These are phyloP conservation scores for Acrocera orbiculus DNA, from an alignment of 2,888 invertebrate genomes.

Conservation along the genomic window DNA sequence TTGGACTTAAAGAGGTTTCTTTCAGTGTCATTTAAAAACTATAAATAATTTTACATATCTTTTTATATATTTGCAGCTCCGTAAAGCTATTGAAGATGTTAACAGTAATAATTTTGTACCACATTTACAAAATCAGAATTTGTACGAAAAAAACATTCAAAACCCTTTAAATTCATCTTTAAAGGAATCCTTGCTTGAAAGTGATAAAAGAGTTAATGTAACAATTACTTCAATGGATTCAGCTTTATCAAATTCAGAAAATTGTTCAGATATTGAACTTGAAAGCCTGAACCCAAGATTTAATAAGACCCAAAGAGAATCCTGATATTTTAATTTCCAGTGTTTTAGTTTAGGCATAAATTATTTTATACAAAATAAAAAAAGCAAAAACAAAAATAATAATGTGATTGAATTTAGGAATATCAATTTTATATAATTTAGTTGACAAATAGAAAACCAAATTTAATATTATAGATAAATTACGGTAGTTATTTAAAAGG, in stretches of 20 bases:
- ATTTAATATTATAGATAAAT: no score
- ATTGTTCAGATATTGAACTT: slow-evolving; percentile 26
- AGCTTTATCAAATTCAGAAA: slow-evolving; percentile 29
- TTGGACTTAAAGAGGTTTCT: slow-evolving; percentile 78
- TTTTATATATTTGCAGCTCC: slow-evolving; percentile 36
- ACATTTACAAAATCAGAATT: slow-evolving; percentile 16
- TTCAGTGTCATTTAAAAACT: no score
- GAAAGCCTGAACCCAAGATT: slow-evolving; percentile 12
- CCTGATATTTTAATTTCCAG: no score
- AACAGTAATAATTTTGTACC: slow-evolving; percentile 54
- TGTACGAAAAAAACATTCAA: slow-evolving; percentile 14
- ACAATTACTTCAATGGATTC: slow-evolving; percentile 32
- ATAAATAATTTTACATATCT: no score
- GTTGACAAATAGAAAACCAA: no score
- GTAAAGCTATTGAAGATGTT: slow-evolving; percentile 77
- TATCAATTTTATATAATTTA: no score
- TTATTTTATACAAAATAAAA: no score
- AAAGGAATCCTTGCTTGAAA: slow-evolving; percentile 19
- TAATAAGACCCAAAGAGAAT: no score
- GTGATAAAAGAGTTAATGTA: slow-evolving; percentile 27
- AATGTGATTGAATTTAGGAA: no score
- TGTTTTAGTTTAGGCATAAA: no score
- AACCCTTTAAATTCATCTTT: slow-evolving; percentile 15
- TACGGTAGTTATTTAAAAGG: no score
- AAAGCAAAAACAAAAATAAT: no score